A percentile compares a stretch with the other conserved stretches of the same genome.
Conservation (phyloP, 2,888 invertebrate genomes). For the Troilus luridus region DNA sequence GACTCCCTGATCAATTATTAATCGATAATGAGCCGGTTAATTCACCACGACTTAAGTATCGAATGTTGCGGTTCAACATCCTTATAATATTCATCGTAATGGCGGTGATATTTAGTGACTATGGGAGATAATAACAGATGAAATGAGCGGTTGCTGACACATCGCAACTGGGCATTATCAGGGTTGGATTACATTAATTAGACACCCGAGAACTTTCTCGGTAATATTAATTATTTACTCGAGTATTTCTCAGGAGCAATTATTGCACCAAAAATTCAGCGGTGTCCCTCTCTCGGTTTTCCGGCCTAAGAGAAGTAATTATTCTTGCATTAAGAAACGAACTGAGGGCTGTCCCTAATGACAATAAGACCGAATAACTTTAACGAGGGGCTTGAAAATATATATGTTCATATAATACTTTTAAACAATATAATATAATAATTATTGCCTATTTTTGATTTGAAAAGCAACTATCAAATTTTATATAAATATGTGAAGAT, state of each 20-base stretch:
- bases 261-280: neutral
- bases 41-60: neutral
- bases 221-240: conserved; percentile 18
- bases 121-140: neutral
- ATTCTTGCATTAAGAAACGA: neutral
- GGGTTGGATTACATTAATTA: conserved; percentile 23
- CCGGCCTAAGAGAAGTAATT: conserved; percentile 5
- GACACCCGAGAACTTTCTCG: conserved; percentile 8
- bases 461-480: too few relatives aligned
- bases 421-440: too few relatives aligned
- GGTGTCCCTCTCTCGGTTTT: neutral
- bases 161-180: neutral
- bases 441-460: too few relatives aligned
- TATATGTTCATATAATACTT: too few relatives aligned
- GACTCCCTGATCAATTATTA: neutral
- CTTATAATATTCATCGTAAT: neutral
- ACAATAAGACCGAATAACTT: too few relatives aligned
- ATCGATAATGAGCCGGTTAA: neutral
- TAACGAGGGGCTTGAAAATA: too few relatives aligned
- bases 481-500: too few relatives aligned
- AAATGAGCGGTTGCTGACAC: conserved; percentile 28
- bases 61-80: conserved; percentile 3
- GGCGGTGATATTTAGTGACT: conserved; percentile 3
- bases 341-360: neutral
- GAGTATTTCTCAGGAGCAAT: conserved; percentile 13